Evolutionary conservation across 2,113 vertebrate genomes (phyloP).

Genomic region (Thryonomys swinderianus): DNA sequence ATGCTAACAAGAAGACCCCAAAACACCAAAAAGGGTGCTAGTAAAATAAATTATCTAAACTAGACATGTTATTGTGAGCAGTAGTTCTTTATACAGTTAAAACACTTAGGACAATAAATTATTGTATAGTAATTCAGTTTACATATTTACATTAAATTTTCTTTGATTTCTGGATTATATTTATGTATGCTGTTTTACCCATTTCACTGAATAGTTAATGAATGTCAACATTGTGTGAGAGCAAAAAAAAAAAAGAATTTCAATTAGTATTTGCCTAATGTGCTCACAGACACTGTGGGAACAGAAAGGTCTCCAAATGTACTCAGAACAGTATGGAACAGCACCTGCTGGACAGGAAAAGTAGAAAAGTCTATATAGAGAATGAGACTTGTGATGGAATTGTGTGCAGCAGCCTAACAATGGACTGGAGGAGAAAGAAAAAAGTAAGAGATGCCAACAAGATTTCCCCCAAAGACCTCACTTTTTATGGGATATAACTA

Average conservation of each 20-base stretch:
- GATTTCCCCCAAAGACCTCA: neutral
- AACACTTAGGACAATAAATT: neutral
- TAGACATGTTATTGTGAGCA: neutral
- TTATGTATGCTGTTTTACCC: neutral
- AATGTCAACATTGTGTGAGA: neutral
- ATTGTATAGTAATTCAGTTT: neutral
- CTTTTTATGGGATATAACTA: neutral
- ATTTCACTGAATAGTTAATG: constrained; percentile 7
- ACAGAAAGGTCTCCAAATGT: neutral
- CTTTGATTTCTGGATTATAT: neutral
- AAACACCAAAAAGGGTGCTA: neutral
- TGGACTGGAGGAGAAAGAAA: no score
- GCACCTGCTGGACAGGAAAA: neutral
- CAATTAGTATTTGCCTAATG: constrained; percentile 21
- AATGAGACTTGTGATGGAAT: neutral
- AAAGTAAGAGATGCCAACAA: neutral
- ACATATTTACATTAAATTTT: constrained; percentile 28
- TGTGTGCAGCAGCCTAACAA: neutral
- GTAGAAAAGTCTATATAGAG: neutral
- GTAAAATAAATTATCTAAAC: neutral
- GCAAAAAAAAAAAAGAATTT: neutral
- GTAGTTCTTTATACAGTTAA: constrained; percentile 15
- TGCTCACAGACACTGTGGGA: neutral
- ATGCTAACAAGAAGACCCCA: neutral
- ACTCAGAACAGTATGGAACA: neutral